Conservation (phyloP, 2,113 vertebrate genomes). For the Rousettus leschenaultii region DNA sequence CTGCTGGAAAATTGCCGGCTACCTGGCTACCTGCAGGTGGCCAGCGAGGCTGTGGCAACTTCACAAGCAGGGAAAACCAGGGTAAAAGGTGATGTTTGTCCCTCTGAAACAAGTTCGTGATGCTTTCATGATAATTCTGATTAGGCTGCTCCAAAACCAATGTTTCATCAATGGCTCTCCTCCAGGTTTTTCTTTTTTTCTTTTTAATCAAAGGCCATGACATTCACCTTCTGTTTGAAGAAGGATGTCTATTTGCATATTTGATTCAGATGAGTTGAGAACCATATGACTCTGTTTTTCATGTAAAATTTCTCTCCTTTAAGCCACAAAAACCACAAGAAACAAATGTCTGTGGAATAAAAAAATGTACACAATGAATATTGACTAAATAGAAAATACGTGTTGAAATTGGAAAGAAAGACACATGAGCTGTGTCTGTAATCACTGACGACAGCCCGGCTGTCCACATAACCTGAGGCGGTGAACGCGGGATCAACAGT, state of each 20-base stretch:
- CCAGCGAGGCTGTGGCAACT: slow-evolving; percentile 34
- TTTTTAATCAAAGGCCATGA: neutral
- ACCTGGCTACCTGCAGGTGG: slow-evolving; percentile 47
- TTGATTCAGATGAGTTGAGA: neutral
- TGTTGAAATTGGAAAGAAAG: neutral
- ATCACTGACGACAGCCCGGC: neutral
- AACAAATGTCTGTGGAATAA: neutral
- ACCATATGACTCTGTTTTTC: neutral
- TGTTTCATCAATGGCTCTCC: neutral
- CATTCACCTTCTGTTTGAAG: slow-evolving; percentile 41
- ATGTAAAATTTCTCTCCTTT: neutral
- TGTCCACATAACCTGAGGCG: neutral
- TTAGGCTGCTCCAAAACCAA: slow-evolving; percentile 5
- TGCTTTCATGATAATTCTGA: neutral
- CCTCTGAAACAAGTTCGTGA: neutral
- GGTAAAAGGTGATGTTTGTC: slow-evolving; percentile 46
- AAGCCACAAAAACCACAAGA: neutral
- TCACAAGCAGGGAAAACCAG: slow-evolving; percentile 49
- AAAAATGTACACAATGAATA: neutral
- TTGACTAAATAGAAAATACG: neutral
- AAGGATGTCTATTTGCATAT: slow-evolving; percentile 22
- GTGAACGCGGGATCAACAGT: neutral
- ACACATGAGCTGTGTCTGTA: neutral
- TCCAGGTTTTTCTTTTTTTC: neutral
- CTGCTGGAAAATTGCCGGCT: neutral